Evolutionary conservation across 2,888 invertebrate genomes (phyloP), one percentile per base, ranked within the genome.

Genomic region (Venusia cambrica): DNA sequence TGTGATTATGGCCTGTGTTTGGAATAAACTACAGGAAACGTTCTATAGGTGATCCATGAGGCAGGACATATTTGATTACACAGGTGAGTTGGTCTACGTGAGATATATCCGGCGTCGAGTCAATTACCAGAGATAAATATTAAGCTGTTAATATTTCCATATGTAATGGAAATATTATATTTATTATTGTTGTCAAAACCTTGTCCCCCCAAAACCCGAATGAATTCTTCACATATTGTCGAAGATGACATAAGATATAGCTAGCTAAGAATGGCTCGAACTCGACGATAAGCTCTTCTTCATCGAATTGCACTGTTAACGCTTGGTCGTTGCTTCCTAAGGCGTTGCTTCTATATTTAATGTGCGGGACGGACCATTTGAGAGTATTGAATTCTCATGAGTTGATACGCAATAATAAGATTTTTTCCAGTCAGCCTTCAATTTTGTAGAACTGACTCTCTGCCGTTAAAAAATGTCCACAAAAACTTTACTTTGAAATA

Each of bases 251-350:
- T 15, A 4, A 2, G 7, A 34, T 21, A 7, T 26, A 20, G 7
- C 5, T 20, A 11, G 21, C 27, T 15, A 35, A 8, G 2, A 40
- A 40, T 10, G 42, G 42, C 29, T 46, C 45, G 18, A 46, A 44
- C 31, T 46, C 44, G 17, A 22, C 22, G 1, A 49, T 14, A 4
- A 41, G 25, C 28, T 49, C 44, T 42, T 48, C 51, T 22, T 35
- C 36, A 30, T 46, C 18, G 34, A 32, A 15, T 45, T 45, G 44
- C 17, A 14, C 4, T 7, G 5, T 6, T 15, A 36, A 14, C 10
- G 7, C 17, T 4, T 5, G 2, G 9, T 36, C 24, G 14, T 29
- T 22, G 7, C 19, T 20, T 11, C 26, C 26, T 25, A 15, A 25
- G 1, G 13, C 29, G 12, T 8, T 29, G 9, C 9, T 19, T 29